Evolutionary conservation across 2,113 vertebrate species (phyloP).

Genomic region (Neogale vison): DNA sequence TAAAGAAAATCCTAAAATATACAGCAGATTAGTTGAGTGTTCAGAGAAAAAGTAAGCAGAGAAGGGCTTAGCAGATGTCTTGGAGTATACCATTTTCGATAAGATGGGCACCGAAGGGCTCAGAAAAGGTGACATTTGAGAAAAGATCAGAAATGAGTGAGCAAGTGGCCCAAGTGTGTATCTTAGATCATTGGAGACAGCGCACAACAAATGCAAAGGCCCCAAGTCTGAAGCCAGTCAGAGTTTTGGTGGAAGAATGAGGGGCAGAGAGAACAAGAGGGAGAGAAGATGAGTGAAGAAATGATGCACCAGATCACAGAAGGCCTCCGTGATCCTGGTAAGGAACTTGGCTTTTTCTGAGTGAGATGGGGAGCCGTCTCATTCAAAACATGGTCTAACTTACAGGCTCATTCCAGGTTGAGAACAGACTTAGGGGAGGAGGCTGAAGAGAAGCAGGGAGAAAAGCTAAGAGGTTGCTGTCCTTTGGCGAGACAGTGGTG

Average conservation of each 20-base stretch:
- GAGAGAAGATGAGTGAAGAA: background rate
- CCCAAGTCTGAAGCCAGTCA: background rate
- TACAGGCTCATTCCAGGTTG: background rate
- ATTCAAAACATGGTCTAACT: background rate
- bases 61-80: background rate
- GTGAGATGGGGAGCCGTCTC: background rate
- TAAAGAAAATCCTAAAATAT: background rate
- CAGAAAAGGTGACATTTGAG: background rate
- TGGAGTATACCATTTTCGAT: background rate
- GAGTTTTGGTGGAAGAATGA: background rate
- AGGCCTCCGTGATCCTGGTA: background rate
- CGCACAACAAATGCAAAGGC: background rate
- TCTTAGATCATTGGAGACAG: background rate
- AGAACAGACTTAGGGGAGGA: background rate
- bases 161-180: background rate
- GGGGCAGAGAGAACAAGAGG: background rate
- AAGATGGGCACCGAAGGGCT: background rate
- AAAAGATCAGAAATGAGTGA: constrained; percentile 27
- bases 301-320: background rate
- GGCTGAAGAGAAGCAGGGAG: background rate
- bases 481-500: background rate
- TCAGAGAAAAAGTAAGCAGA: background rate
- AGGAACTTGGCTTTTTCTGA: background rate
- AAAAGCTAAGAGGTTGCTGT: background rate
- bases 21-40: background rate